These are phyloP conservation scores for Notamacropus eugenii DNA, from an alignment of 2,797 vertebrate species.

Conservation along the genomic window DNA sequence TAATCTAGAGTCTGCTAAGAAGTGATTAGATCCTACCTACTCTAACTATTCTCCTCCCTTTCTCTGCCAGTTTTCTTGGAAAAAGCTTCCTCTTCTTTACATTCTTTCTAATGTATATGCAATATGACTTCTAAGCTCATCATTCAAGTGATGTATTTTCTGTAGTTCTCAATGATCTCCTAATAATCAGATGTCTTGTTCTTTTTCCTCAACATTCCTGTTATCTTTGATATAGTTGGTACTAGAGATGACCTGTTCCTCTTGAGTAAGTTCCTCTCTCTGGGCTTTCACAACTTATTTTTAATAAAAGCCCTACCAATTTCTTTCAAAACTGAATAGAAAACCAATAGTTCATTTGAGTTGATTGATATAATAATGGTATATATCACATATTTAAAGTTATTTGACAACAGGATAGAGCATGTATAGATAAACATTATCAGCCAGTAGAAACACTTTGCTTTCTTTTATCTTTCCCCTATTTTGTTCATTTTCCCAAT, in stretches of 20 bases:
- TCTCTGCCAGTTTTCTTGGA: not conserved
- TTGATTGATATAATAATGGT: not conserved
- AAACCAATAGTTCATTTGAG: not conserved
- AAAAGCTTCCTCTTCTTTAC: not conserved
- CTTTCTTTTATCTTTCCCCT: too few relatives aligned
- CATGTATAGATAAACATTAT: not conserved
- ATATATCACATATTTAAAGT: not conserved
- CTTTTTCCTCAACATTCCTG: not conserved
- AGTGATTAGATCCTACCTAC: not conserved
- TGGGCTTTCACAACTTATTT: not conserved
- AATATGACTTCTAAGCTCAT: not conserved
- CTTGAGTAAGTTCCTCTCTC: not conserved
- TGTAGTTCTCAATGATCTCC: not conserved
- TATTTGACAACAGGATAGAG: not conserved
- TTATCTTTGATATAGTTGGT: not conserved
- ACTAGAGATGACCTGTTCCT: not conserved
- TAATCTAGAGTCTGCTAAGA: not conserved
- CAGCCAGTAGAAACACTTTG: too few relatives aligned
- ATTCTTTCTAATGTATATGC: not conserved
- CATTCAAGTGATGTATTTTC: not conserved
- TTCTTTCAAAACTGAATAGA: not conserved
- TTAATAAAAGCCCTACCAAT: not conserved
- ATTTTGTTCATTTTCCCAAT: too few relatives aligned
- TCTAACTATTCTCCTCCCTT: not conserved
- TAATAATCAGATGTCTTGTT: not conserved